A percentile compares a stretch with the other conserved stretches of the same genome.
phyloP scores from a whole-genome alignment of 2,888 invertebrate species.

The Temnothorax unifasciatus region DNA sequence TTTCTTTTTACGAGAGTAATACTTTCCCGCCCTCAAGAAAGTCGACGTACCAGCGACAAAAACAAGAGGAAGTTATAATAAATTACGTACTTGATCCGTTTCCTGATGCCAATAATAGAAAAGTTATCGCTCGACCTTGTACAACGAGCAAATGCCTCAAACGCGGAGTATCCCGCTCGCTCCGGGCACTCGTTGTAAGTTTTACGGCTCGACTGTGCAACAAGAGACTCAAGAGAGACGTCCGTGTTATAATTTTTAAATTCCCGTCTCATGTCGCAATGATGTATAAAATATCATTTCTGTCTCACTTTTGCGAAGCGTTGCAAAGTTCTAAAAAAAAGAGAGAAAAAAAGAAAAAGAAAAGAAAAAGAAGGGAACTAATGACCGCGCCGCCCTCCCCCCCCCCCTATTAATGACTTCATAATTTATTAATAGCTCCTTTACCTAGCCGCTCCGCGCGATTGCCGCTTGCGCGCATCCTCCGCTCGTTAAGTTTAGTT shows the following conservation, averaged over 20 bases:
- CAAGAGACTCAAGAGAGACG: neutral
- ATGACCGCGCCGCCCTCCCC: neutral
- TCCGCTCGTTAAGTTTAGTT: conserved; percentile 51
- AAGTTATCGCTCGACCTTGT: conserved; percentile 64
- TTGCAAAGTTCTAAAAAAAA: neutral
- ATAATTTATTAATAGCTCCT: conserved; percentile 54
- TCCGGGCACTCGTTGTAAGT: neutral
- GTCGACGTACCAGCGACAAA: conserved; percentile 38
- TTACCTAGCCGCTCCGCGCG: conserved; percentile 33
- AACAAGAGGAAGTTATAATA: conserved; percentile 63
- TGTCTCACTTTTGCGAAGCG: neutral
- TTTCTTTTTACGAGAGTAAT: conserved; percentile 11
- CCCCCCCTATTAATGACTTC: conserved; percentile 48
- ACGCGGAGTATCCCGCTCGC: conserved; percentile 29
- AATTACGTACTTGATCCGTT: conserved; percentile 68
- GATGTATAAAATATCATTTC: conserved; percentile 32
- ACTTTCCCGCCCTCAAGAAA: conserved; percentile 54
- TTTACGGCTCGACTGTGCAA: conserved; percentile 25
- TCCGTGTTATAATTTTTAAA: conserved; percentile 27
- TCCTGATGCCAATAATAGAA: conserved; percentile 62
- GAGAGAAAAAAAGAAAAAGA: neutral
- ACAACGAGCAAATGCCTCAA: conserved; percentile 19
- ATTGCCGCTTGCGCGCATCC: conserved; percentile 34
- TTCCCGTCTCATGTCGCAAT: conserved; percentile 11
- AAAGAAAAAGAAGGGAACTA: neutral